Percentiles rank a stretch among this genome's conserved stretches.
These are phyloP conservation scores for Liparis tanakae DNA, from an alignment of 2,797 vertebrate species.

Conservation along the genomic window DNA sequence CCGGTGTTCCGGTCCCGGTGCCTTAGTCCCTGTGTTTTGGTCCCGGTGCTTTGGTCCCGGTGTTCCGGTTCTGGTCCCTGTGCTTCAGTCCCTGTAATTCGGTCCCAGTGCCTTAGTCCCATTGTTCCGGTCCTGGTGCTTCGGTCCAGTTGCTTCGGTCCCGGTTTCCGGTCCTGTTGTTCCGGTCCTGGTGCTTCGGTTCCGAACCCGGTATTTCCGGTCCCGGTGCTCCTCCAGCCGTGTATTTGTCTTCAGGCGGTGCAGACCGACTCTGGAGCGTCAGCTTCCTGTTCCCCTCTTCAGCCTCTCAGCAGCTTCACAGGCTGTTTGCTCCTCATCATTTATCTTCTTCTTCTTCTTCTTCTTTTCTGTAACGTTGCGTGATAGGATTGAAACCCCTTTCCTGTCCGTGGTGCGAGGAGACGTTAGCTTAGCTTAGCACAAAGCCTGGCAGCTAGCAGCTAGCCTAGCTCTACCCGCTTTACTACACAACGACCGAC, in stretches of 20 bases:
- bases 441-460: neutral
- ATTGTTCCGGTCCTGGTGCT: too few species aligned
- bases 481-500: neutral
- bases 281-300: constrained; percentile 27
- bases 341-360: constrained; percentile 6
- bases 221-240: constrained; percentile 35
- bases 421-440: neutral
- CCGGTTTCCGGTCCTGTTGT: neutral
- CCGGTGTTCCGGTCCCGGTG: too few species aligned
- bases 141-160: constrained; percentile 28
- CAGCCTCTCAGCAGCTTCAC: constrained; percentile 31
- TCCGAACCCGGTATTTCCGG: too few species aligned
- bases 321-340: constrained; percentile 34
- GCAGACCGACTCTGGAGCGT: constrained; percentile 38
- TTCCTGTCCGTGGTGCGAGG: neutral
- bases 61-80: too few species aligned
- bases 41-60: too few species aligned
- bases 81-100: too few species aligned
- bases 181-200: too few species aligned
- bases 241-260: constrained; percentile 14
- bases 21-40: too few species aligned
- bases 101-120: too few species aligned
- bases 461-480: neutral
- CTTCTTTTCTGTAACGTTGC: neutral
- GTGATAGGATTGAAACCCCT: neutral